Evolutionary conservation across 2,113 vertebrate species (phyloP).

Genomic region (Glaucomys volans): DNA sequence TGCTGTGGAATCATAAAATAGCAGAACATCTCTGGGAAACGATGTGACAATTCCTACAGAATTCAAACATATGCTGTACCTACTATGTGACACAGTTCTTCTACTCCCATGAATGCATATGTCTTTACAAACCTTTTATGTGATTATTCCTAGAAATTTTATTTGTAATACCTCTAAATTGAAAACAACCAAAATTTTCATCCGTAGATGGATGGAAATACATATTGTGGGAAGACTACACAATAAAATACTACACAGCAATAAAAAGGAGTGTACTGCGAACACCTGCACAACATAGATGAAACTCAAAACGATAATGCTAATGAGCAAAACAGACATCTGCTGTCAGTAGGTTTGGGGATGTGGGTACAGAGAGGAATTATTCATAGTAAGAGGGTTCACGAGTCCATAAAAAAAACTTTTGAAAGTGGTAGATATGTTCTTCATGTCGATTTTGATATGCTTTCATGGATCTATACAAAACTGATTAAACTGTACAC

Average conservation of each 20-base stretch:
- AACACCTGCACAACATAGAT: background rate
- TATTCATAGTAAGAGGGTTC: background rate
- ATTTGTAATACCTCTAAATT: too few relatives aligned
- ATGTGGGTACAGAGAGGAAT: too few relatives aligned
- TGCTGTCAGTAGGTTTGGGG: too few relatives aligned
- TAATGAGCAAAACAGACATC: background rate
- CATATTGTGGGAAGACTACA: background rate
- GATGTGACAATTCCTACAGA: background rate
- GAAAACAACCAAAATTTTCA: background rate
- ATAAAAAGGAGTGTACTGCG: background rate
- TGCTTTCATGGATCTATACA: background rate
- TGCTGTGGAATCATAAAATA: background rate
- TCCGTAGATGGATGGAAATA: background rate
- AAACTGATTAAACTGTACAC: background rate
- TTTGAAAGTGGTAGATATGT: background rate
- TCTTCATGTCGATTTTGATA: background rate
- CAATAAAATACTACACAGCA: too few relatives aligned
- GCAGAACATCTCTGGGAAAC: background rate
- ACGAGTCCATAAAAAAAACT: background rate
- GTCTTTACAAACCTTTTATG: background rate
- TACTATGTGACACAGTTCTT: background rate
- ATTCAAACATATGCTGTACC: background rate
- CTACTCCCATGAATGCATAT: background rate
- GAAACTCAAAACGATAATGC: background rate
- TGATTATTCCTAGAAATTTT: background rate